These are phyloP conservation scores for Grus americana DNA, from an alignment of 2,113 vertebrate species.

Conservation along the genomic window DNA sequence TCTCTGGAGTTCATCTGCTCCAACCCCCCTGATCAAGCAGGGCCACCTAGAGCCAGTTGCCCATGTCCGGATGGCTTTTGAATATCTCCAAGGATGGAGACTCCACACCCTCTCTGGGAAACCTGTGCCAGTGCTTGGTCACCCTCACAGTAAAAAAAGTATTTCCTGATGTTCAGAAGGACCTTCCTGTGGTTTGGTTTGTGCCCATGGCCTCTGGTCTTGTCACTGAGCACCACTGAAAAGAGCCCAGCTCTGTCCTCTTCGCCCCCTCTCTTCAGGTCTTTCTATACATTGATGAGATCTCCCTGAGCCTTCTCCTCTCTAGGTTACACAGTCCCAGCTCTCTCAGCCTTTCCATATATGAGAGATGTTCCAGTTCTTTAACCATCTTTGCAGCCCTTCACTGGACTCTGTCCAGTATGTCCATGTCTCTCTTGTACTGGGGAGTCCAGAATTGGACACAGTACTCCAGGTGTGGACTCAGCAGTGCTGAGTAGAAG, in stretches of 20 bases:
- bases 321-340: not conserved
- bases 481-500: not conserved
- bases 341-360: not conserved
- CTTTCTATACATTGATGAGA: not conserved
- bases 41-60: accelerated
- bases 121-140: not conserved
- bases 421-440: not conserved
- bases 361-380: not conserved
- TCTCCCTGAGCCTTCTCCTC: not conserved
- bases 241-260: not conserved
- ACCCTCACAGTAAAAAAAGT: not conserved
- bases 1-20: not conserved
- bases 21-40: not conserved
- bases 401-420: not conserved
- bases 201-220: not conserved
- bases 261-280: not conserved
- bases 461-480: too few species aligned
- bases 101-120: not conserved
- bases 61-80: not conserved
- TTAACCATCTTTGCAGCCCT: not conserved
- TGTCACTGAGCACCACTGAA: not conserved
- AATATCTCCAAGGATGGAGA: not conserved
- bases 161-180: not conserved
- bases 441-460: not conserved
- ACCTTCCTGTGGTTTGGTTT: not conserved